Evolutionary conservation across 2,113 vertebrate species (phyloP), one percentile per base, ranked within the genome.

Genomic region (Irena cyanogastra): DNA sequence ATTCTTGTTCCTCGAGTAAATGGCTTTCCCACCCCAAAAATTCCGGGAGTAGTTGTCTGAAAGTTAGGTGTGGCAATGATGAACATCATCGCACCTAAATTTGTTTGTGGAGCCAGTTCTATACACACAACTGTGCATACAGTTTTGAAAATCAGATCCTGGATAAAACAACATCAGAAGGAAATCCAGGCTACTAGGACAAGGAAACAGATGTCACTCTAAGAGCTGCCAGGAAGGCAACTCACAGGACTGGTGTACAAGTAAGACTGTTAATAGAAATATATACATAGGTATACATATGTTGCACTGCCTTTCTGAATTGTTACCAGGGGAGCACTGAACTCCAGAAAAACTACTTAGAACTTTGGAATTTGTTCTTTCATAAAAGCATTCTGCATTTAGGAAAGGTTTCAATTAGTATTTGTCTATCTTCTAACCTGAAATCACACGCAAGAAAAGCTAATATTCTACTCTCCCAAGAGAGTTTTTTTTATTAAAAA

Each of bases 41-140:
- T 19, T 56, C 83, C 78, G 77, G 44, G 37, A 94, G 65, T 8
- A 92, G 28, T 35, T 89, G 52, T 61, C 87, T 68, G 37, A n/a
- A 66, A 89, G 76, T 59, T 42, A 90, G 95, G 93, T 49, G 93
- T 89, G 91, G 86, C 91, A 92, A 90, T 5, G 9, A 63, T 14
- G 21, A 93, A 56, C 17, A 1, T 59, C 91, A 81, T 75, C 93
- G 42, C 56, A 90, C 19, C 10, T 66, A 47, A 69, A 56, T 16
- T 45, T 63, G 70, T 63, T 71, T 24, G 39, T 66, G 76, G n/a
- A 92, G 64, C 56, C 61, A 79, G 59, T 50, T 86, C 53, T 59
- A 42, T 2, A 31, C 6, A 21, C 7, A 4, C 6, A 71, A 60
- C 41, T 56, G 50, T 11, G 18, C 60, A n/a, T 2, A 53, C 3